Evolutionary conservation across 2,888 invertebrate genomes (phyloP).

Genomic region (Aphodius granarius): DNA sequence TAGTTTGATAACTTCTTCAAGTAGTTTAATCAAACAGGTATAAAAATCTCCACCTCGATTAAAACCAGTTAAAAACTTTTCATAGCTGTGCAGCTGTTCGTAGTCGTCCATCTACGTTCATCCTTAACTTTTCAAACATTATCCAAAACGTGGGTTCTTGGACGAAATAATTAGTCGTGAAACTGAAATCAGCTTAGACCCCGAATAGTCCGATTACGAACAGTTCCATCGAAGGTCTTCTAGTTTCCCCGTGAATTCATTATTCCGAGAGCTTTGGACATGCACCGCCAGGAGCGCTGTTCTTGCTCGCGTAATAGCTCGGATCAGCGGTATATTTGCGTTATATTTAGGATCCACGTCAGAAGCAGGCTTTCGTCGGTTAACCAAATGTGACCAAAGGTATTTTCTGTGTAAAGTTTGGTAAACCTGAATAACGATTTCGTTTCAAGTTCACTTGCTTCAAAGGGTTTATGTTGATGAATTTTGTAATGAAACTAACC

Average conservation of each 20-base stretch:
- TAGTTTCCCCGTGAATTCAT: background rate
- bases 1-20: background rate
- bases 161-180: background rate
- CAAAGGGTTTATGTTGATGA: background rate
- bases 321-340: background rate
- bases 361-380: background rate
- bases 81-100: background rate
- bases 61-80: background rate
- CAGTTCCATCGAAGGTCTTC: background rate
- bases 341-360: background rate
- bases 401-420: background rate
- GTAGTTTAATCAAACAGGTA: too few relatives aligned
- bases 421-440: background rate
- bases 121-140: background rate
- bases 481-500: background rate
- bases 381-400: background rate
- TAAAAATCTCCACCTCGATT: background rate
- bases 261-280: background rate
- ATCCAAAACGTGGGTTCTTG: background rate
- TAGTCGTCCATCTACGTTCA: background rate
- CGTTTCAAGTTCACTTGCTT: background rate
- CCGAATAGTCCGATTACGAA: background rate
- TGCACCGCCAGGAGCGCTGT: background rate
- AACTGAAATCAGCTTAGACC: background rate
- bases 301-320: background rate